Evolutionary conservation across 2,113 vertebrate species (phyloP).

Genomic region (Telmatochromis sp.): DNA sequence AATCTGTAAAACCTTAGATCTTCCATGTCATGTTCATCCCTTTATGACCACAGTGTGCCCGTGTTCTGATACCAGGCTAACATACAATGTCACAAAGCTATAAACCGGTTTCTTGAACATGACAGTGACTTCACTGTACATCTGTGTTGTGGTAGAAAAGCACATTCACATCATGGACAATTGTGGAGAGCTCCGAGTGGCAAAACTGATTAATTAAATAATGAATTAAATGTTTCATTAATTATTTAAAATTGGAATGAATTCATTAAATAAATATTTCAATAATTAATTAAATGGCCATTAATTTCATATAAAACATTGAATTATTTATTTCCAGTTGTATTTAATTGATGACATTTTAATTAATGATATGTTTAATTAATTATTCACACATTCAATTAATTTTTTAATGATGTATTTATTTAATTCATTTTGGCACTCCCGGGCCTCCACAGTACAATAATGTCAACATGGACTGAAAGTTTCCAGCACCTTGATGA

Average conservation of each 20-base stretch:
- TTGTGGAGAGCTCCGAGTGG: accelerated
- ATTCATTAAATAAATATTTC: not conserved
- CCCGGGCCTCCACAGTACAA: not conserved
- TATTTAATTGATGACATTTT: not conserved
- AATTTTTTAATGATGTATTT: not conserved
- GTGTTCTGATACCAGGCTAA: not conserved
- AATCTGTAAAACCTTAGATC: not conserved
- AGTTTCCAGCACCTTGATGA: not conserved
- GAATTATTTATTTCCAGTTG: accelerated
- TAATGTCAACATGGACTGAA: not conserved
- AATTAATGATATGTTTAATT: accelerated
- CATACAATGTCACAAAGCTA: not conserved
- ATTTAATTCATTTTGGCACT: not conserved
- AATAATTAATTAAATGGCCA: not conserved
- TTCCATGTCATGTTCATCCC: accelerated
- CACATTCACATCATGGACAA: not conserved
- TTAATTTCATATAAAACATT: not conserved
- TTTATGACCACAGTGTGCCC: not conserved
- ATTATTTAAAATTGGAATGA: not conserved
- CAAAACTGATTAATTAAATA: not conserved
- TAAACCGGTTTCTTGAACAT: not conserved
- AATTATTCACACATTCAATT: accelerated
- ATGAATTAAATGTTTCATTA: not conserved
- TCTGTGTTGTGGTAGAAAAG: not conserved
- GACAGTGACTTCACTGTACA: accelerated